Base-by-base conservation (phyloP, 2,113 vertebrate genomes). In the Cavia porcellus region DNA sequence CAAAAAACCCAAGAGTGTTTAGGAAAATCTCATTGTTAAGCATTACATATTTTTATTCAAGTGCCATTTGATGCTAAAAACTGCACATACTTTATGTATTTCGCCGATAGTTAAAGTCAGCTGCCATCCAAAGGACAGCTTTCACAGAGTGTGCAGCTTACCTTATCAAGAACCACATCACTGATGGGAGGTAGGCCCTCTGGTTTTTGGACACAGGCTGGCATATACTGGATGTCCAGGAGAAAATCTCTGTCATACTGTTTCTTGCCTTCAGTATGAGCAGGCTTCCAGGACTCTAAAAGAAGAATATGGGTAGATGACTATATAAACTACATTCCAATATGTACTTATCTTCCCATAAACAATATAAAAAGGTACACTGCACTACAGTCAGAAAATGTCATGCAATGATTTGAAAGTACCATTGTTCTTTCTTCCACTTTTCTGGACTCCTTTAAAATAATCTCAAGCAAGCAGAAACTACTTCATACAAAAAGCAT, bases 141-240 rank as follows among this genome's bases (percentile, higher is more conserved):
- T 55, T 50, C 22, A 64, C 42, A 24, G 35, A 50, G 47, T 11
- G 12, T 47, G 32, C 17, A 14, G 64, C 98, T 97, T 97, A 99
- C 99, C 99, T 99, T 99, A 98, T 99, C 99, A 30, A 99, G 99
- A 98, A 99, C 99, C 97, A 99, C 99, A 1, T 99, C 99, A 0
- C 99, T 99, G 98, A 99, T 99, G 19, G 99, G 99, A 57, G 99
- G 99, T 83, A 99, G 98, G 15, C 99, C 99, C 95, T 99, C 99
- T 0, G 99, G 99, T 89, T 99, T 99, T 96, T 99, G 99, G 88
- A 99, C 96, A 66, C 99, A 99, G 74, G 99, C 99, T 1, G 99
- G 99, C 99, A 99, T 99, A 98, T 99, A 99, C 98, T 99, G 99
- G 97, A 99, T 99, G 82, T 99, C 99, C 96, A 99, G 97, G 45